A percentile compares a stretch with the other conserved stretches of the same genome.
These are phyloP conservation scores for Anodontia alba DNA, from an alignment of 2,888 invertebrate species.

Conservation along the genomic window DNA sequence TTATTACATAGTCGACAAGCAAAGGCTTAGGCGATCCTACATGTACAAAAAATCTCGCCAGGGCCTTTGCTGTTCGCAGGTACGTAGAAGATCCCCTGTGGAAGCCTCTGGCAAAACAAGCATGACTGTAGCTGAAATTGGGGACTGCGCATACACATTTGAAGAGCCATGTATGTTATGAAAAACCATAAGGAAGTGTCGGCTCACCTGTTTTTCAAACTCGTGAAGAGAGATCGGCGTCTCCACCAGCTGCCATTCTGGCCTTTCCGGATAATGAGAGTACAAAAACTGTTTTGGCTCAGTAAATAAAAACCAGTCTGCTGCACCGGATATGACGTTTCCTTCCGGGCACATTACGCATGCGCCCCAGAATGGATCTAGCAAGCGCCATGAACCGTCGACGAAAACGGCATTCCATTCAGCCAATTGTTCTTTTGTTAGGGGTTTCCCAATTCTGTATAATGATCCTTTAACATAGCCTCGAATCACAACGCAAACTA, in stretches of 20 bases:
- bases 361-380: conserved; percentile 55
- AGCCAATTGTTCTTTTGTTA: conserved; percentile 53
- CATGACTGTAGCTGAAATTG: no score
- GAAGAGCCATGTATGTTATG: no score
- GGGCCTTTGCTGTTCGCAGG: no score
- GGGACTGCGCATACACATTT: no score
- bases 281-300: conserved; percentile 74
- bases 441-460: conserved; percentile 67
- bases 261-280: conserved; percentile 73
- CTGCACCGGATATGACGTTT: conserved; percentile 67
- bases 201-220: conserved; percentile 73
- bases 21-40: no score
- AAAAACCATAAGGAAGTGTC: no score
- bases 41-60: no score
- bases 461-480: conserved; percentile 76
- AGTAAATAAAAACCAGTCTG: conserved; percentile 74
- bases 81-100: no score
- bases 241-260: conserved; percentile 75
- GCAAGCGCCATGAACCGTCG: conserved; percentile 45
- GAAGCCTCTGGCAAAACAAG: no score
- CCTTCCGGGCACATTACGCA: conserved; percentile 36
- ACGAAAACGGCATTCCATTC: conserved; percentile 63
- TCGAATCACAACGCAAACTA: conserved; percentile 75
- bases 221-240: conserved; percentile 61
- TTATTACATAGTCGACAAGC: no score